These are phyloP conservation scores for Channallabes apus DNA, from an alignment of 2,797 vertebrate genomes.

Conservation along the genomic window DNA sequence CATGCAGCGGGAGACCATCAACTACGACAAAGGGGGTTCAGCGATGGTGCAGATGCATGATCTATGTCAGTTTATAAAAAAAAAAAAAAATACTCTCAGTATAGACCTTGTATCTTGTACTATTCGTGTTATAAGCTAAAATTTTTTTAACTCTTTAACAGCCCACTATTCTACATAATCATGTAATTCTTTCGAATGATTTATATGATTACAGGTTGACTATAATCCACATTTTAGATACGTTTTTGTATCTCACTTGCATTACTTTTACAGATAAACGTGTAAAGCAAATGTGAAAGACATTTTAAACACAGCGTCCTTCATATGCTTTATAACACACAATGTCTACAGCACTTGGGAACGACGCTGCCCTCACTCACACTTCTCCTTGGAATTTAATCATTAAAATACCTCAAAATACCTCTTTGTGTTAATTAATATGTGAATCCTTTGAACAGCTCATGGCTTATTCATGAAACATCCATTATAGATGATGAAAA, in stretches of 20 bases:
- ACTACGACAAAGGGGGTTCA: no score
- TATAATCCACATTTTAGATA: not conserved
- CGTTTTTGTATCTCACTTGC: not conserved
- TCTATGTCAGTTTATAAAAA: no score
- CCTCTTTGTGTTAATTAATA: not conserved
- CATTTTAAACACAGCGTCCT: not conserved
- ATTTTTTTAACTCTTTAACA: not conserved
- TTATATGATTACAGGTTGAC: not conserved
- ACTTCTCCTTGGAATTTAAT: not conserved
- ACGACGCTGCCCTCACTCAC: not conserved
- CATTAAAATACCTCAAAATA: not conserved
- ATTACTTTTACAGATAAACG: not conserved
- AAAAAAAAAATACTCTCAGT: no score
- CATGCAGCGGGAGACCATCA: no score
- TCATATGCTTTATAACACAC: not conserved
- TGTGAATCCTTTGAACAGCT: not conserved
- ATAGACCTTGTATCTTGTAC: no score
- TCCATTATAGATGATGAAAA: not conserved
- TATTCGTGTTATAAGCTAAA: not conserved
- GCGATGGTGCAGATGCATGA: no score
- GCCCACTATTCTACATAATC: not conserved
- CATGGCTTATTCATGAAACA: not conserved
- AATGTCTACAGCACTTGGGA: not conserved
- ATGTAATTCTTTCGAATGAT: not conserved
- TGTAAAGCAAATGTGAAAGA: not conserved